Evolutionary conservation across 2,797 vertebrate genomes (phyloP), one percentile per base, ranked within the genome.

Genomic region (Bradypodion ventrale): DNA sequence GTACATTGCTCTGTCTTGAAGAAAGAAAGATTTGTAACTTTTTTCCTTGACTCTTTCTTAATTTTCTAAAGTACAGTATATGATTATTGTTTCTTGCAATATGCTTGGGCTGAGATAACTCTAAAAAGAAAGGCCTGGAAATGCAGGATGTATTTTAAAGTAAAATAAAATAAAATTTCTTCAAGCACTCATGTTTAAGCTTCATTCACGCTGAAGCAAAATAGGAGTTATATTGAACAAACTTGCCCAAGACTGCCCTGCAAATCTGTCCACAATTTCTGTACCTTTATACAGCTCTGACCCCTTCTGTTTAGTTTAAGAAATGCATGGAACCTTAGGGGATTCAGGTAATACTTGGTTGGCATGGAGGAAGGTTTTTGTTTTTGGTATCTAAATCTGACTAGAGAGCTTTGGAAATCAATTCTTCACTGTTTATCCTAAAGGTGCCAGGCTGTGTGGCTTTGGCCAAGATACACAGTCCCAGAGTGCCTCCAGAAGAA

Each of bases 271-370:
- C 21, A 16, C 15, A 1, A 59, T 0, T 49, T 0, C 68, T 62
- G 40, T 16, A 2, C 69, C 8, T 35, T 87, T 82, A 87, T 2
- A 81, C 44, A 37, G 84, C 1, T 85, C 89, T 94, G 94, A 94
- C 93, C 92, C 60, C 94, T 93, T 83, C 89, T 92, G 93, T 89
- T 60, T 74, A 35, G 0, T 4, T 75, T 49, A 21, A 40, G 23
- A 0, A 1, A 0, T 1, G 37, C 76, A 75, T 46, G 32, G 25
- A 44, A 23, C 25, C 42, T 7, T 7, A 25, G 0, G 7, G 23
- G 13, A 12, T 44, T 0, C 1, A 12, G 1, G 12, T 62, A 37
- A 7, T 60, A 62, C 62, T 60, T 44, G 35, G 32, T 19, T 19
- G 59, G 37, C 25, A 29, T 46, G 35, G 5, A 5, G 13, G 23